Evolutionary conservation across 2,797 vertebrate genomes (phyloP).

Genomic region (Lepilemur septentrionalis): DNA sequence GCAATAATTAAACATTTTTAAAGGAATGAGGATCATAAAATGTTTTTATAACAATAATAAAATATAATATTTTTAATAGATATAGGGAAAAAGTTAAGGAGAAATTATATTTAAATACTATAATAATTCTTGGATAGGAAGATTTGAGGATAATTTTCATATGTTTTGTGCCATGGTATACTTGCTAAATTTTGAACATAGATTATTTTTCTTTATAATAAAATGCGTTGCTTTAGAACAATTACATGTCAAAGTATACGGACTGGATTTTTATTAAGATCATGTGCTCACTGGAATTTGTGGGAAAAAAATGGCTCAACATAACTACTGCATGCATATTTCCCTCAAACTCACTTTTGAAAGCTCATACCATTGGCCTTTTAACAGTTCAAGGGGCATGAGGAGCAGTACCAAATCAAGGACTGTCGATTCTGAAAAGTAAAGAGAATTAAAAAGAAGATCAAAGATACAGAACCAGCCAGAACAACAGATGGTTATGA

Average conservation of each 20-base stretch:
- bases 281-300: neutral
- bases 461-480: neutral
- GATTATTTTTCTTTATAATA: neutral
- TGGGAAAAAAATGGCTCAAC: neutral
- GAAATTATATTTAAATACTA: neutral
- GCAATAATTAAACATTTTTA: neutral
- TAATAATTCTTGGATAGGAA: neutral
- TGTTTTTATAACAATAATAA: neutral
- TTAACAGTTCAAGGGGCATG: neutral
- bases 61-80: neutral
- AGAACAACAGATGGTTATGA: slow-evolving; percentile 49
- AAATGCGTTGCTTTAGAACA: neutral
- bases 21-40: neutral
- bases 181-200: neutral
- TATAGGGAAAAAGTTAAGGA: neutral
- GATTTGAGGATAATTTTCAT: neutral
- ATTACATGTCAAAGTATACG: neutral
- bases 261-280: neutral
- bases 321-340: neutral
- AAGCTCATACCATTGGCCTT: neutral
- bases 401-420: neutral
- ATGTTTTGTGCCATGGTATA: neutral
- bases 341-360: neutral
- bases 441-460: neutral
- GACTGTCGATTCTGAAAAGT: neutral